Base-by-base conservation (phyloP, 2,888 invertebrate genomes). In the Drosophila quinaria region DNA sequence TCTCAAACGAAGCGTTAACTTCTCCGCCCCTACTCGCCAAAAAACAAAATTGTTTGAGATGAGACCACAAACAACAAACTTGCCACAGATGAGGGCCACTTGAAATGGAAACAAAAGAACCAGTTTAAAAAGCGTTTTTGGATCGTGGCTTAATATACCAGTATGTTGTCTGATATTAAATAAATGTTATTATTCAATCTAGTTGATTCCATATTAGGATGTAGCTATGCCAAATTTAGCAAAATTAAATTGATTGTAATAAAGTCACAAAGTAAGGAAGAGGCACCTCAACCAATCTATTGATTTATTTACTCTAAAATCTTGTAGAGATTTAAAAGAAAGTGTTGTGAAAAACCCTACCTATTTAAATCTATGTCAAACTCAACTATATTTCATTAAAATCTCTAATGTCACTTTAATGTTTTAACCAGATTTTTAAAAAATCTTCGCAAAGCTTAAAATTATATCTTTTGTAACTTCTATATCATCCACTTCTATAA, bases 1-100 rank as follows among this genome's bases (percentile, higher is more conserved):
- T 88, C 58, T 68, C 72, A 75, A 88, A 60, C 86, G 84, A 83
- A 88, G 86, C 86, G 65, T 76, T 70, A 60, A 44, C 59, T 66
- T 6, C 22, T 29, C 42, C 25, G 3, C 49, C 19, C 19, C 31
- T 35, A 13, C 44, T 15, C 11, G 22, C 13, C 35, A 42, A 55
- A 63, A 25, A 39, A 56, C 62, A 50, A 72, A 78, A 76, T 76
- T 71, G 70, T 55, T 46, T 25, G 46, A 64, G 44, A 41, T 56
- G 35, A 76, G 63, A 65, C 52, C 69, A 70, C 56, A 85, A 67
- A 37, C 62, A 56, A 70, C 44, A 68, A 56, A 78, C 71, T 61
- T 62, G 55, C 62, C 50, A 72, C 51, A 63, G 67, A 56, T 72
- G 78, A 72, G 73, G 67, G 78, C 59, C 75, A 67, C 51, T 49